These are phyloP conservation scores for Hystrix brachyura DNA, from an alignment of 2,113 vertebrate species.

Conservation along the genomic window DNA sequence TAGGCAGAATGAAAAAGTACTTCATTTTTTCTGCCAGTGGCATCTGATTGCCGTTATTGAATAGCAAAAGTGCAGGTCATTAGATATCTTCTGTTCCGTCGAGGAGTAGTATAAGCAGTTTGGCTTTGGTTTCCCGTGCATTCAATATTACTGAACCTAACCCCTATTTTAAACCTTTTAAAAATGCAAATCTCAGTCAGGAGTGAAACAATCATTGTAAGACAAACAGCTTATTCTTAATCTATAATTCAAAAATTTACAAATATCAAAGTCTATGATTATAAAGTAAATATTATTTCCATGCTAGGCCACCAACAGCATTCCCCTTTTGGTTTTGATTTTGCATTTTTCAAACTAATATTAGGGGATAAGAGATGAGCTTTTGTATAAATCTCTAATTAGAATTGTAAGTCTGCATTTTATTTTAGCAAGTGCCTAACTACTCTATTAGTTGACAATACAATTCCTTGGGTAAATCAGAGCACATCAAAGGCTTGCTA, in stretches of 20 bases:
- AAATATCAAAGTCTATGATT: neutral
- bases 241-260: neutral
- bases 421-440: neutral
- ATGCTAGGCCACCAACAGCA: neutral
- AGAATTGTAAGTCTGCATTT: slow-evolving; percentile 9
- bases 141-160: neutral
- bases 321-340: neutral
- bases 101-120: neutral
- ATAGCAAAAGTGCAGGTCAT: neutral
- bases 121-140: neutral
- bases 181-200: neutral
- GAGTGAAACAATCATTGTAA: neutral
- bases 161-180: neutral
- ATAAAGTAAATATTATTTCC: slow-evolving; percentile 57
- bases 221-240: slow-evolving; percentile 22
- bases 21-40: neutral
- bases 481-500: neutral
- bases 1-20: neutral
- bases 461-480: neutral
- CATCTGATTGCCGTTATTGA: slow-evolving; percentile 2
- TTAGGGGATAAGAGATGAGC: neutral
- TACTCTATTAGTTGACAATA: neutral
- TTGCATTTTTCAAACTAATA: slow-evolving; percentile 41
- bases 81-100: neutral
- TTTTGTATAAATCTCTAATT: neutral